These are phyloP conservation scores for Aspidapion aeneum DNA, from an alignment of 2,888 invertebrate genomes.

Conservation along the genomic window DNA sequence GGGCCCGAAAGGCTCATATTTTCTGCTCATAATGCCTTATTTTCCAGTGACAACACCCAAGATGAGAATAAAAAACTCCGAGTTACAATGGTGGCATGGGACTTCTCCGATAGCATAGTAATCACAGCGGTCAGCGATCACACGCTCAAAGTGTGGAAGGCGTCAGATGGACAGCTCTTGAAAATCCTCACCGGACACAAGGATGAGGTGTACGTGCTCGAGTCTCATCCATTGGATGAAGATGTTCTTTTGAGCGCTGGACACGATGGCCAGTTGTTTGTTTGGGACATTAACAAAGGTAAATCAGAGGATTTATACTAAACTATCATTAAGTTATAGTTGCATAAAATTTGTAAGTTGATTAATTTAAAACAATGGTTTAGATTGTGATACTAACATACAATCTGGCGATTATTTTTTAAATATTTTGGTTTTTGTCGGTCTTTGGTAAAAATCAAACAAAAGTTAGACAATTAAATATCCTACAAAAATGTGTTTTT, in stretches of 20 bases:
- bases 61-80: slow-evolving; percentile 57
- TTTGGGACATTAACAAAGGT: slow-evolving; percentile 75
- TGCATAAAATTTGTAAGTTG: not conserved
- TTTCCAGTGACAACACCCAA: slow-evolving; percentile 26
- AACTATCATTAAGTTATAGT: slow-evolving; percentile 76
- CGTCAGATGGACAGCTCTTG: slow-evolving; percentile 60
- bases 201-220: slow-evolving; percentile 92
- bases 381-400: not conserved
- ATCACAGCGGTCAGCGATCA: slow-evolving; percentile 91
- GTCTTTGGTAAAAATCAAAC: too few relatives aligned
- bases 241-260: slow-evolving; percentile 88
- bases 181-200: slow-evolving; percentile 76
- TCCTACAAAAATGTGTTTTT: too few relatives aligned
- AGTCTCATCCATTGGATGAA: slow-evolving; percentile 84
- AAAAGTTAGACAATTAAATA: too few relatives aligned
- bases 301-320: slow-evolving; percentile 60
- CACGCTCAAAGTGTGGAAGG: slow-evolving; percentile 79
- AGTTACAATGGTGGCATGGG: slow-evolving; percentile 98
- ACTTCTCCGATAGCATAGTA: slow-evolving; percentile 78
- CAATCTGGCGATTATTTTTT: too few relatives aligned
- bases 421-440: too few relatives aligned
- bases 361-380: not conserved
- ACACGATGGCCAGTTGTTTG: slow-evolving; percentile 89
- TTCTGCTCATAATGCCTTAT: too few relatives aligned
- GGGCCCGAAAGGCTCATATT: too few relatives aligned